A percentile compares a stretch with the other conserved stretches of the same genome.
These are phyloP conservation scores for Corbicula japonica DNA, from an alignment of 2,888 invertebrate genomes.

Conservation along the genomic window DNA sequence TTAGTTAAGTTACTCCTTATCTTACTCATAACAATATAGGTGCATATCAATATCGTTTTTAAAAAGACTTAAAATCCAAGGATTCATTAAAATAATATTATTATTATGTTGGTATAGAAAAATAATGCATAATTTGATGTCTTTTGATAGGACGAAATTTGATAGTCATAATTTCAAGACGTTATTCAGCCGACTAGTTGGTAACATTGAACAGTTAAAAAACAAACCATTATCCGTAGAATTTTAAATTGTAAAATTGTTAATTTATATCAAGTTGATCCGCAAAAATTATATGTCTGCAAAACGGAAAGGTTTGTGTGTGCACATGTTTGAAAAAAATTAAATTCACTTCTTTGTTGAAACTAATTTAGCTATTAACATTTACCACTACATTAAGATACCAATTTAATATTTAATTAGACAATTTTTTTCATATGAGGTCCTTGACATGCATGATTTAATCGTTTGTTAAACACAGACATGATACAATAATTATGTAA, in stretches of 20 bases:
- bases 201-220: constrained; percentile 28
- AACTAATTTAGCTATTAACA: too few relatives aligned
- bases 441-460: too few relatives aligned
- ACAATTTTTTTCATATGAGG: too few relatives aligned
- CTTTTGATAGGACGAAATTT: neutral
- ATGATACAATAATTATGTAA: too few relatives aligned
- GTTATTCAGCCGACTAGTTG: neutral
- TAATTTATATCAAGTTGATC: constrained; percentile 14
- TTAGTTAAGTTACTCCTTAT: too few relatives aligned
- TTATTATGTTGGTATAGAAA: neutral
- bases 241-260: constrained; percentile 17
- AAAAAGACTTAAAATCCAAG: neutral
- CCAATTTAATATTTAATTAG: too few relatives aligned
- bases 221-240: constrained; percentile 32
- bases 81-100: too few relatives aligned
- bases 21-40: too few relatives aligned
- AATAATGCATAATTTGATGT: constrained; percentile 2
- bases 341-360: neutral
- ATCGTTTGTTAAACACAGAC: too few relatives aligned
- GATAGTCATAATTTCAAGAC: neutral
- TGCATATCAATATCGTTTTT: neutral
- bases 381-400: too few relatives aligned
- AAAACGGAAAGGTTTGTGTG: neutral
- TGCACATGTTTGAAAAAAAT: constrained; percentile 1
- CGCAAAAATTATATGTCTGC: constrained; percentile 3